Base-by-base conservation (phyloP, 1,140 invertebrate genomes). In the Schmidtea mediterranea region DNA sequence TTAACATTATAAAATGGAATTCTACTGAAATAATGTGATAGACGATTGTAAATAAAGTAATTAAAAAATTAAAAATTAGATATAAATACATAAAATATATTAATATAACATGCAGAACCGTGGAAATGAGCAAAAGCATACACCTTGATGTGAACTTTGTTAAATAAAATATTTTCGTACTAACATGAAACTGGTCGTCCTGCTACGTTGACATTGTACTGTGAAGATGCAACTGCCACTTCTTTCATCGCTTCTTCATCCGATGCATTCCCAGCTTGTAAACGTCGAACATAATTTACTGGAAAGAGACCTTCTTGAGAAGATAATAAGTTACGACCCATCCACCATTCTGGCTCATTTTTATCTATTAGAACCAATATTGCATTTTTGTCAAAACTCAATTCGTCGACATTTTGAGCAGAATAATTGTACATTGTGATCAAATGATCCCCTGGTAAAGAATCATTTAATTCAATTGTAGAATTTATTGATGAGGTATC, bases 271-370 rank as follows among this genome's bases (percentile, higher is more conserved):
- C 13, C 38, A 15, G 38, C 38, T 18, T 15, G 13, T 5, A 54
- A 23, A 9, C 58, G 55, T 10, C 56, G 55, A 16, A 68, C 65
- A 51, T 68, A 68, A 55, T 68, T 68, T 13, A 61, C 56, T 24
- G 66, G 66, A 53, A 68, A 66, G 46, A 67, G 55, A 6, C 66
- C 66, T 46, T 46, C 43, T 13, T 19, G 43, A 15, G 13, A n/a
- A n/a, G 12, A 24, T 5, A 19, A 24, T 18, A 15, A n/a, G 1
- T 51, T 54, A 18, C 54, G 48, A 37, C 87, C 87, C 61, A 77
- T 77, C 86, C 87, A 94, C 87, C 87, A 95, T 48, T 82, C 77
- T 37, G 78, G 75, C 60, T 92, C 86, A 53, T 87, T 82, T 55
- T 84, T 76, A 47, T 79, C 78, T 9, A 89, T 71, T 10, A 95